Base-by-base conservation (phyloP, 1,140 invertebrate genomes). In the Xylocopa sonorina region DNA sequence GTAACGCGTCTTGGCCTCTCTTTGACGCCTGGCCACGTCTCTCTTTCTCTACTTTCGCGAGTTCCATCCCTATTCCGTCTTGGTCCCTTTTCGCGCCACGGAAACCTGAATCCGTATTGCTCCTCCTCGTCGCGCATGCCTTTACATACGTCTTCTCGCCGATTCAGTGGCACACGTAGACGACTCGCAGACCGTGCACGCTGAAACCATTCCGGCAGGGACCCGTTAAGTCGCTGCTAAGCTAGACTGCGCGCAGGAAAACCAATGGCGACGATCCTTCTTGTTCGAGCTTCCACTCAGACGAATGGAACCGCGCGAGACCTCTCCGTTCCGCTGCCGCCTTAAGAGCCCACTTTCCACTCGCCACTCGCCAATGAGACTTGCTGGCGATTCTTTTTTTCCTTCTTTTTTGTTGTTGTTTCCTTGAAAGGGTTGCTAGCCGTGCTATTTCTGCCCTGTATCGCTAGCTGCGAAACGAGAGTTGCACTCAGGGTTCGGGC, bases 301-400 rank as follows among this genome's bases (percentile, higher is more conserved):
- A 84, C 58, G 57, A 84, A 84, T 83, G 46, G 77, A 83, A 76
- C 43, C 71, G 63, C 27, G 46, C 68, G 80, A n/a, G n/a, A 83
- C 68, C 55, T 79, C 57, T 21, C 63, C 14, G 60, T 83, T 80
- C 68, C 60, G 51, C 53, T 53, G 73, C 29, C 60, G 60, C 46
- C 81, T 78, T 64, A 57, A 67, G 55, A 80, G 58, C 77, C n/a
- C 68, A 67, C 76, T 80, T 72, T 71, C 51, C 80, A 63, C 77
- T 73, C 50, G 50, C 67, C 62, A 29, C 50, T 43, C 57, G 57
- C 53, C 80, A 80, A 80, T 71, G 69, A 83, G 73, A 32, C 53
- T 72, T 63, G 41, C 24, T 29, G 66, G 51, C 67, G 77, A 83
- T 84, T 84, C 55, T 76, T 80, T 74, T 67, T 38, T n/a, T n/a